Evolutionary conservation across 2,113 vertebrate genomes (phyloP).

Genomic region (Campylorhamphus procurvoides): DNA sequence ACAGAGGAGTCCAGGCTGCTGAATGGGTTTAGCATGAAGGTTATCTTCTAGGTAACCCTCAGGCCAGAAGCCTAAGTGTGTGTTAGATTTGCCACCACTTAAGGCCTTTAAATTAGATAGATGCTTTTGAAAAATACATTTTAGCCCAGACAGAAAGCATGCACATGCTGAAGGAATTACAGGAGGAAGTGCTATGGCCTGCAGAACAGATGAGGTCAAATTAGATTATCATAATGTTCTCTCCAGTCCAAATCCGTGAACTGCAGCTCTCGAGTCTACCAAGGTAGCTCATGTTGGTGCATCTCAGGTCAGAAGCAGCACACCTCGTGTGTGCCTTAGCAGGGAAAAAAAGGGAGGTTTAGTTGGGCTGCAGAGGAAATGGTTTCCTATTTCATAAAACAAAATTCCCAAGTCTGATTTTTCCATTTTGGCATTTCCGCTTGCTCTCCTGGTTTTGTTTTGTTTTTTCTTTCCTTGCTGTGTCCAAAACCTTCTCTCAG

Average conservation of each 20-base stretch:
- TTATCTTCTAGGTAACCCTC: not conserved
- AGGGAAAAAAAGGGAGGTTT: not conserved
- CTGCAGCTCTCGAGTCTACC: not conserved
- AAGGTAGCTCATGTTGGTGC: not conserved
- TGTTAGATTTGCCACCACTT: not conserved
- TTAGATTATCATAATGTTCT: slow-evolving; percentile 43
- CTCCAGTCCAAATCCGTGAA: not conserved
- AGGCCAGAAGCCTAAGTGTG: not conserved
- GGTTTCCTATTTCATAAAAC: not conserved
- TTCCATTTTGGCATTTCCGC: not conserved
- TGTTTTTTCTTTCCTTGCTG: not conserved
- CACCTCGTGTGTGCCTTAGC: not conserved
- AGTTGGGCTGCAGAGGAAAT: not conserved
- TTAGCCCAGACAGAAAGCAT: not conserved
- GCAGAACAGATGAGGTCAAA: slow-evolving; percentile 12
- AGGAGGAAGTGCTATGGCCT: slow-evolving; percentile 33
- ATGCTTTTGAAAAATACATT: not conserved
- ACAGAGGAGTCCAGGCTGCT: not conserved
- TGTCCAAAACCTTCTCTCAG: not conserved
- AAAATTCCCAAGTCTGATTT: not conserved
- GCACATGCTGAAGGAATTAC: not conserved
- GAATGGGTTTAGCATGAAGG: not conserved
- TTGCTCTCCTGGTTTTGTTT: not conserved
- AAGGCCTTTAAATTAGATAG: slow-evolving; percentile 2
- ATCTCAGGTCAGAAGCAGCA: not conserved